Conservation (phyloP, 2,797 vertebrate species). For the Carapus acus region DNA sequence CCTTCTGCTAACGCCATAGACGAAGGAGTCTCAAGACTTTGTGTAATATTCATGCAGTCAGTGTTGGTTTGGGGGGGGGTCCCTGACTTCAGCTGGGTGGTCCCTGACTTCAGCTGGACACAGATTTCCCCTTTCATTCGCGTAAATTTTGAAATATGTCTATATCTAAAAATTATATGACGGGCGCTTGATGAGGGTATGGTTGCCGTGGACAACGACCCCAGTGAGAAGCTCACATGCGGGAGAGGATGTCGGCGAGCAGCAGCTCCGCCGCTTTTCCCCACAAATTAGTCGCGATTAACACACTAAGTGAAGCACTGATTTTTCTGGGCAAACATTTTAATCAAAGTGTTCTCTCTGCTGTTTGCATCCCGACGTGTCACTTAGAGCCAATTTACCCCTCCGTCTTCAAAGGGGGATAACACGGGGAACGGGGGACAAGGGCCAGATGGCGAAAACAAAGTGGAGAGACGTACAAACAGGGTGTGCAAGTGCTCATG, state of each 20-base stretch:
- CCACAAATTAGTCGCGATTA: slow-evolving; percentile 72
- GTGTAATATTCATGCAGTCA: too few species aligned
- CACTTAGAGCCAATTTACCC: slow-evolving; percentile 72
- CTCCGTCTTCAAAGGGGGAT: slow-evolving; percentile 60
- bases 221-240: slow-evolving; percentile 24
- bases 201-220: slow-evolving; percentile 58
- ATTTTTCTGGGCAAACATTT: slow-evolving; percentile 76
- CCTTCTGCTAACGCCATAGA: too few species aligned
- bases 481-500: too few species aligned
- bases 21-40: too few species aligned
- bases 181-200: slow-evolving; percentile 30
- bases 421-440: slow-evolving; percentile 45
- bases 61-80: too few species aligned
- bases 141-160: too few species aligned
- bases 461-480: slow-evolving; percentile 26
- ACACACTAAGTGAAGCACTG: slow-evolving; percentile 68
- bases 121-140: too few species aligned
- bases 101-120: too few species aligned
- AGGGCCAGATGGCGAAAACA: slow-evolving; percentile 58
- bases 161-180: slow-evolving; percentile 1
- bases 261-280: slow-evolving; percentile 39
- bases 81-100: too few species aligned
- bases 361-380: slow-evolving; percentile 62
- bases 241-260: slow-evolving; percentile 25
- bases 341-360: slow-evolving; percentile 74